Evolutionary conservation across 2,888 invertebrate species (phyloP).

Genomic region (Liposcelis brunnea): DNA sequence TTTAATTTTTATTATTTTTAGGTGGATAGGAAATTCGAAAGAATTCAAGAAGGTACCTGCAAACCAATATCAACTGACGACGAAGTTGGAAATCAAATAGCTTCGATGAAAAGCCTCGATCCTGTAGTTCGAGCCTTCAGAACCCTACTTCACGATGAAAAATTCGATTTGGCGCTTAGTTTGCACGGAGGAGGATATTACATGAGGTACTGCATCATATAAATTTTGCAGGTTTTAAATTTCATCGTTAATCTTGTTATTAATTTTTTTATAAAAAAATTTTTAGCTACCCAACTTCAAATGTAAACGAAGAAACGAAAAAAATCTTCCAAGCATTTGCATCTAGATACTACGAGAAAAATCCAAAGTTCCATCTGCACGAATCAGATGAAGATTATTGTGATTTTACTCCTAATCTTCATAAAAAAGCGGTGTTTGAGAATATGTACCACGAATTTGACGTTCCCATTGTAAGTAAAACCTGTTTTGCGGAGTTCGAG

Average conservation of each 20-base stretch:
- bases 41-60: constrained; percentile 3
- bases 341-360: constrained; percentile 21
- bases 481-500: not conserved
- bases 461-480: constrained; percentile 34
- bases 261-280: constrained; percentile 15
- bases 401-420: constrained; percentile 15
- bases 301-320: constrained; percentile 29
- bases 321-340: constrained; percentile 25
- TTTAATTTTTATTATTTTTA: not conserved
- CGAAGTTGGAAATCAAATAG: constrained; percentile 43
- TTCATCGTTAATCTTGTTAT: constrained; percentile 17
- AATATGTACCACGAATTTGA: constrained; percentile 40
- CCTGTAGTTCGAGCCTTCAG: constrained; percentile 40
- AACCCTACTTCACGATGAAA: constrained; percentile 42
- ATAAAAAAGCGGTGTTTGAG: constrained; percentile 20
- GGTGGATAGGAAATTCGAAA: not conserved
- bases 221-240: no score
- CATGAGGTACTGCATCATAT: constrained; percentile 31
- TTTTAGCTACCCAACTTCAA: constrained; percentile 34
- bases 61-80: constrained; percentile 19
- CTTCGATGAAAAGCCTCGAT: constrained; percentile 24
- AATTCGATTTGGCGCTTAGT: constrained; percentile 54
- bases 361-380: constrained; percentile 33
- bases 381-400: constrained; percentile 27
- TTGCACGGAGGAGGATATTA: constrained; percentile 56